Conservation (phyloP, 2,797 vertebrate species). For the Smutsia gigantea region DNA sequence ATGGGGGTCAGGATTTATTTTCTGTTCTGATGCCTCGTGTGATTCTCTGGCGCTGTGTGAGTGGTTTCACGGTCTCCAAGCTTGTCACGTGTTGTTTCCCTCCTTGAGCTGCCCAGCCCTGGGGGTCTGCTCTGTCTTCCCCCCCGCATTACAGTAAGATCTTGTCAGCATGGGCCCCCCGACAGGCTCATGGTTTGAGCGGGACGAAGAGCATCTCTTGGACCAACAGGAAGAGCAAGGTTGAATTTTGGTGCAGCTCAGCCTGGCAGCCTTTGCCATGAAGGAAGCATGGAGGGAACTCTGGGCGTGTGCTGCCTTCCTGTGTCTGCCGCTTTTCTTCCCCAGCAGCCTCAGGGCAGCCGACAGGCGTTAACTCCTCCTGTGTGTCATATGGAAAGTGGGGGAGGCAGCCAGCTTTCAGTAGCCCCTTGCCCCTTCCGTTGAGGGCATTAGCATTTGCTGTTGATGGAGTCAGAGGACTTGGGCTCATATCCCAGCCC, state of each 20-base stretch:
- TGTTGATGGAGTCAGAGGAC: too few relatives aligned
- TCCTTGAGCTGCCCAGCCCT: neutral
- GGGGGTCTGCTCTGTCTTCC: neutral
- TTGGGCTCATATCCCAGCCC: neutral
- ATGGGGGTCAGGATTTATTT: neutral
- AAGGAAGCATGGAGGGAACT: neutral
- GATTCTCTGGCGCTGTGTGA: fast-evolving
- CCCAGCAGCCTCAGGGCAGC: neutral
- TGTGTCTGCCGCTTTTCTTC: neutral
- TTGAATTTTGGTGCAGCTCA: neutral
- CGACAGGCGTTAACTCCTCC: fast-evolving
- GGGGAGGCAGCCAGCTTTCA: neutral
- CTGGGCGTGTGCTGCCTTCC: neutral
- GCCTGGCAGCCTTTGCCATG: neutral
- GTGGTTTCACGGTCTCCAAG: fast-evolving
- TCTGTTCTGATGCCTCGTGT: neutral
- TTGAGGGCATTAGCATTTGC: fast-evolving
- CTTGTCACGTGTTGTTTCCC: neutral
- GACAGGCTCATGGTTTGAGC: neutral
- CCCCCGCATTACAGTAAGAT: neutral
- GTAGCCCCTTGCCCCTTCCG: neutral
- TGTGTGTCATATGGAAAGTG: fast-evolving
- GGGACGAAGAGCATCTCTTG: neutral
- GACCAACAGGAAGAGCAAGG: neutral
- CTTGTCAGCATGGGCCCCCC: neutral